Evolutionary conservation across 2,888 invertebrate species (phyloP).

Genomic region (Chloroclystis v-ata): DNA sequence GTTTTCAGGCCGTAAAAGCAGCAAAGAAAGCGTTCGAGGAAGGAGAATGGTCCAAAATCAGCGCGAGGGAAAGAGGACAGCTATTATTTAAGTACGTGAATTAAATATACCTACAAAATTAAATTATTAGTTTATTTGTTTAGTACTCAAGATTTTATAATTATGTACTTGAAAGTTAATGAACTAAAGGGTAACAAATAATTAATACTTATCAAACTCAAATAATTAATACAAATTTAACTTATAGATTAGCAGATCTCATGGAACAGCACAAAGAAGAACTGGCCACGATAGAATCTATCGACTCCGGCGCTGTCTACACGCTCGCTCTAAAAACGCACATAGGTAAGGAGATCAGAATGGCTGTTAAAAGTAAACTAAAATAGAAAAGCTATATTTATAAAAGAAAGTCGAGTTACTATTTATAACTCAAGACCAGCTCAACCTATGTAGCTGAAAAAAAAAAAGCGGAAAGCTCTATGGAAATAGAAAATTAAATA

Average conservation of each 20-base stretch:
- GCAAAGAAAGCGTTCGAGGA: slow-evolving; percentile 92
- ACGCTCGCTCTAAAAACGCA: slow-evolving; percentile 97
- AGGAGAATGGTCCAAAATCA: slow-evolving; percentile 96
- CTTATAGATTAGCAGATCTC: slow-evolving; percentile 90
- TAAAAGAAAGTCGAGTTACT: too few species aligned
- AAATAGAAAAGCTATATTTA: too few species aligned
- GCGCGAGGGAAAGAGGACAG: slow-evolving; percentile 92
- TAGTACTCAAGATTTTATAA: too few species aligned
- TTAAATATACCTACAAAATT: not conserved
- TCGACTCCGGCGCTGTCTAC: slow-evolving; percentile 98
- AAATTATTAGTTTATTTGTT: too few species aligned
- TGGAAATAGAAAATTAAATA: too few species aligned
- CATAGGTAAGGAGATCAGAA: slow-evolving; percentile 79
- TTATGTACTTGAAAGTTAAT: too few species aligned
- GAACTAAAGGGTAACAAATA: too few species aligned
- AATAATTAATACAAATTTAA: too few species aligned
- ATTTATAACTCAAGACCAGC: too few species aligned
- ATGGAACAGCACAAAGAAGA: slow-evolving; percentile 98
- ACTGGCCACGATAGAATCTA: slow-evolving; percentile 93
- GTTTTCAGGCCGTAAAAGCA: slow-evolving; percentile 85
- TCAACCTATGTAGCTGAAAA: too few species aligned
- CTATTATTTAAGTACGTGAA: slow-evolving; percentile 84
- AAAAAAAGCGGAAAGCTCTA: too few species aligned
- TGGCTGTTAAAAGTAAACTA: not conserved
- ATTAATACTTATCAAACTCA: too few species aligned